Evolutionary conservation across 92 coral and sea anemone genomes (phyloP).

Genomic region (Bergia puertoricense): DNA sequence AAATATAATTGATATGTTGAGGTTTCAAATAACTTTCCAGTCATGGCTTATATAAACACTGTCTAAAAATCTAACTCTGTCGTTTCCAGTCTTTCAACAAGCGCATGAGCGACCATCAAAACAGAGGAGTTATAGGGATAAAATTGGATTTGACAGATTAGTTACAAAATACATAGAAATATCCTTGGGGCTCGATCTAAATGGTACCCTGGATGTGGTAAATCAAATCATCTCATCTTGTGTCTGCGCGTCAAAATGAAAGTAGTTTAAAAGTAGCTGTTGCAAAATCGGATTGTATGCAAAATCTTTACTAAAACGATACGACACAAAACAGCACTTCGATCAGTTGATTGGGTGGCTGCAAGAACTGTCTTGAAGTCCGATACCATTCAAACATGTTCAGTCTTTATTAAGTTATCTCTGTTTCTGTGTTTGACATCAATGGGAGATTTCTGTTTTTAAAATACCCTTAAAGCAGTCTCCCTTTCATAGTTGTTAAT

Average conservation of each 20-base stretch:
- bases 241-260: not conserved
- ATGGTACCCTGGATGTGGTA: not conserved
- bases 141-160: constrained; percentile 8
- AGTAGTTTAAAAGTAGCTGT: too few relatives aligned
- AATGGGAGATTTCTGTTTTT: not conserved
- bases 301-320: not conserved
- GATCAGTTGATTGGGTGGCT: not conserved
- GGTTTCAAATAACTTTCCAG: not conserved
- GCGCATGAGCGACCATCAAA: not conserved
- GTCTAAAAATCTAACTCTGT: not conserved
- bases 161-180: not conserved
- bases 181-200: not conserved
- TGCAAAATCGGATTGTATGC: too few relatives aligned
- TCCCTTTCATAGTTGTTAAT: not conserved
- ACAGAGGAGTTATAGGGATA: not conserved
- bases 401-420: not conserved
- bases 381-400: not conserved
- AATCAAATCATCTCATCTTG: not conserved
- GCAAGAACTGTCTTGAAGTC: not conserved
- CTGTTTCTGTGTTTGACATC: not conserved
- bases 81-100: constrained; percentile 8
- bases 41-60: not conserved
- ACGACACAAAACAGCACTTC: not conserved
- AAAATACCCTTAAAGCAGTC: not conserved
- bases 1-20: not conserved